Conservation (phyloP, 2,888 invertebrate species). For the Flabesymbios commensalis region DNA sequence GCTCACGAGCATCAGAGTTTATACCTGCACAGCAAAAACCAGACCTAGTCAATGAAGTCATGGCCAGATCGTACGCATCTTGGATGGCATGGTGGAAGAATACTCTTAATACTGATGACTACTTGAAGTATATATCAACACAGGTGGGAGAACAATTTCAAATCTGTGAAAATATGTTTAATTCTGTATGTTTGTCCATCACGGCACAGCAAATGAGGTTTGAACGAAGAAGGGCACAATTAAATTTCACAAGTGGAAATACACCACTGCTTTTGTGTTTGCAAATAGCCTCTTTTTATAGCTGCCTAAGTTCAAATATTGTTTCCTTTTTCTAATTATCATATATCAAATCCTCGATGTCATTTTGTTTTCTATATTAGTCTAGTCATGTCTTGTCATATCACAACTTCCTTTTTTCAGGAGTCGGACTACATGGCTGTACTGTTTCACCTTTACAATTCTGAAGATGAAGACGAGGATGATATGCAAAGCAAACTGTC, state of each 20-base stretch:
- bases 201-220: too few relatives aligned
- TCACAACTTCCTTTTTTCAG: constrained; percentile 36
- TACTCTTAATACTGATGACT: constrained; percentile 57
- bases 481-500: constrained; percentile 1
- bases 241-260: too few relatives aligned
- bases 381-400: too few relatives aligned
- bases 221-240: too few relatives aligned
- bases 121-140: constrained; percentile 59
- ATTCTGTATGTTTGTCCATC: background rate
- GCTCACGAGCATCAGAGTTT: background rate
- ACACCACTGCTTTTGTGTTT: too few relatives aligned
- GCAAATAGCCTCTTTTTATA: too few relatives aligned
- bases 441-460: constrained; percentile 59
- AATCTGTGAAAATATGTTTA: background rate
- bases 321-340: too few relatives aligned
- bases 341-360: too few relatives aligned
- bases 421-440: constrained; percentile 59
- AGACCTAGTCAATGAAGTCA: background rate
- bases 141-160: too few relatives aligned
- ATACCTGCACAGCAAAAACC: background rate
- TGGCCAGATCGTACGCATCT: constrained; percentile 52
- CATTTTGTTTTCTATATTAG: too few relatives aligned
- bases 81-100: constrained; percentile 61
- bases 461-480: constrained; percentile 51
- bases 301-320: too few relatives aligned